Percentiles rank a stretch among this genome's conserved stretches.
These are phyloP conservation scores for Pantala flavescens DNA, from an alignment of 1,140 invertebrate genomes.

Conservation along the genomic window DNA sequence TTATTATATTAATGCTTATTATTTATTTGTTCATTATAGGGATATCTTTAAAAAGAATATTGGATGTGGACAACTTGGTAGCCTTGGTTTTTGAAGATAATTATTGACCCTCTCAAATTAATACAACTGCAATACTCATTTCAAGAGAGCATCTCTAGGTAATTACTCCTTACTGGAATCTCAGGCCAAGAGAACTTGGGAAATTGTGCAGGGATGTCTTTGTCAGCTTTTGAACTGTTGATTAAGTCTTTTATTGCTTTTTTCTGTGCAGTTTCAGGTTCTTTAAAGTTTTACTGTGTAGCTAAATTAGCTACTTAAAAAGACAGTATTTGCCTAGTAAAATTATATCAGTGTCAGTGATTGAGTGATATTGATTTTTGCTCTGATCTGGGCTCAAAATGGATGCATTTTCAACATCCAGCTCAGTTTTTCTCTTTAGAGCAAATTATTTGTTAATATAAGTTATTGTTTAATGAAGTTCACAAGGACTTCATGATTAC, in stretches of 20 bases:
- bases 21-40: not conserved
- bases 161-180: not conserved
- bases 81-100: not conserved
- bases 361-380: not conserved
- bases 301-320: not conserved
- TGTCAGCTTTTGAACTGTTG: not conserved
- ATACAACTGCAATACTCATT: not conserved
- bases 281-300: not conserved
- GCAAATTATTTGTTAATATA: not conserved
- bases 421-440: not conserved
- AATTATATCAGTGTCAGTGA: not conserved
- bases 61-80: conserved; percentile 1
- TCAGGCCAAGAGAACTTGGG: not conserved
- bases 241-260: not conserved
- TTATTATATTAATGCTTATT: too few species aligned
- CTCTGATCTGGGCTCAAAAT: not conserved
- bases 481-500: not conserved
- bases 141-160: not conserved
- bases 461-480: not conserved
- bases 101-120: not conserved
- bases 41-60: not conserved
- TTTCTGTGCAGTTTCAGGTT: not conserved
- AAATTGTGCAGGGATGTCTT: conserved; percentile 5
- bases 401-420: not conserved
- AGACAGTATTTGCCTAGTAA: not conserved